Evolutionary conservation across 2,888 invertebrate genomes (phyloP), one percentile per base, ranked within the genome.

Genomic region (Lycaena phlaeas): DNA sequence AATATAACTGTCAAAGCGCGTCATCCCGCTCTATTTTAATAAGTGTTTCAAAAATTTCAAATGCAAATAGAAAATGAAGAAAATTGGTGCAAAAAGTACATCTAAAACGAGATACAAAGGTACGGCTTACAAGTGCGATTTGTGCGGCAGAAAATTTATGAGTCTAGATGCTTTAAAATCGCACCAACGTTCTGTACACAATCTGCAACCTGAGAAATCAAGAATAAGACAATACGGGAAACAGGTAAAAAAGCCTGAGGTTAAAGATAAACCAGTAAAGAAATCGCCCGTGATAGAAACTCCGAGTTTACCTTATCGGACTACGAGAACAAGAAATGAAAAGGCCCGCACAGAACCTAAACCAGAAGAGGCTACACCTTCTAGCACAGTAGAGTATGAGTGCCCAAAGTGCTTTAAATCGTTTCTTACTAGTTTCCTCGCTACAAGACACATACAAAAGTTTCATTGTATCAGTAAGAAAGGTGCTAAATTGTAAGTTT

Each of bases 381-480:
- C 30, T 11, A 49, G 46, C 4, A 64, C 55, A 38, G 53, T 61
- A 0, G 57, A 65, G 14, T 79, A 74, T 37, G 61, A 65, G 39
- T 79, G 79, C 29, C 78, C 79, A 0, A 54, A 61, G 29, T 79
- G 79, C 45, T 28, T 42, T 0, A 53, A 51, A 38, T 31, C 50
- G 1, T 78, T 69, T 27, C 42, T 50, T 2, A 59, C 62, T 1
- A 68, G 66, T 36, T 72, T 68, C 29, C 54, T 64, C 3, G 70
- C 77, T 0, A 52, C 51, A 9, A 65, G 57, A 49, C 79, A 79
- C 26, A 72, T 79, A 43, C 66, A 77, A 36, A 76, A 67, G 17
- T 46, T 48, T 10, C 79, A 78, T 37, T 61, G 64, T 39, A 46
- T 56, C 0, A 55, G 67, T 30, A 43, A 27, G 1, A 46, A 56